Conservation (phyloP, 2,888 invertebrate species). For the Cryptocheilus praepositus region DNA sequence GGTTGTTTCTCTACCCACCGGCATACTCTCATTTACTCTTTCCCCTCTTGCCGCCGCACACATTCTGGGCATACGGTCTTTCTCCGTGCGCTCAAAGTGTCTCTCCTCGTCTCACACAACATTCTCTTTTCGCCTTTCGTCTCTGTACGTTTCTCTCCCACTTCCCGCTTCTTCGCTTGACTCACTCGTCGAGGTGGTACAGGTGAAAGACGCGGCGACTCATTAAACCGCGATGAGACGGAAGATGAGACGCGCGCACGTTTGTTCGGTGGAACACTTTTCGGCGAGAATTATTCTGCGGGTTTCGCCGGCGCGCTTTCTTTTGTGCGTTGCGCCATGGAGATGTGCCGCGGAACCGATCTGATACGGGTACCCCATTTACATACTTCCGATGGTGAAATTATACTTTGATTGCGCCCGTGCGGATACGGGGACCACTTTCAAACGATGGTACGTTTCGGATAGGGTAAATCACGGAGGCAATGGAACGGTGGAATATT, state of each 20-base stretch:
- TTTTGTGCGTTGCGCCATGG: neutral
- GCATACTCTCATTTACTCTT: conserved; percentile 10
- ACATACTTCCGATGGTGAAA: no score
- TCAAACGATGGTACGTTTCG: no score
- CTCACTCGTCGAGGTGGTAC: conserved; percentile 3
- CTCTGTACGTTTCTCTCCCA: neutral
- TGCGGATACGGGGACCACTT: no score
- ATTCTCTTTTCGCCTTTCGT: no score
- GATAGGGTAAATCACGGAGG: no score
- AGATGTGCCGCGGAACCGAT: neutral
- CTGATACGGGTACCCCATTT: no score
- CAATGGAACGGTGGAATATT: no score
- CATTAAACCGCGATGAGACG: conserved; percentile 4
- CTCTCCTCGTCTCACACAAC: no score
- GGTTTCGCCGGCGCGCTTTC: neutral
- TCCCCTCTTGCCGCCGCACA: conserved; percentile 1
- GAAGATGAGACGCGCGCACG: neutral
- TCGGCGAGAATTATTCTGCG: neutral
- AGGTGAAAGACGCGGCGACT: conserved; percentile 9
- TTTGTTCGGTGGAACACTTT: conserved; percentile 9
- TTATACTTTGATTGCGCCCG: neutral
- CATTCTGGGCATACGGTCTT: no score
- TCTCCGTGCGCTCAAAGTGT: no score
- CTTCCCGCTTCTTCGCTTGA: neutral
- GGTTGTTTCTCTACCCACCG: conserved; percentile 13